Evolutionary conservation across 1,140 invertebrate genomes (phyloP), one percentile per base, ranked within the genome.

Genomic region (Atta cephalotes): DNA sequence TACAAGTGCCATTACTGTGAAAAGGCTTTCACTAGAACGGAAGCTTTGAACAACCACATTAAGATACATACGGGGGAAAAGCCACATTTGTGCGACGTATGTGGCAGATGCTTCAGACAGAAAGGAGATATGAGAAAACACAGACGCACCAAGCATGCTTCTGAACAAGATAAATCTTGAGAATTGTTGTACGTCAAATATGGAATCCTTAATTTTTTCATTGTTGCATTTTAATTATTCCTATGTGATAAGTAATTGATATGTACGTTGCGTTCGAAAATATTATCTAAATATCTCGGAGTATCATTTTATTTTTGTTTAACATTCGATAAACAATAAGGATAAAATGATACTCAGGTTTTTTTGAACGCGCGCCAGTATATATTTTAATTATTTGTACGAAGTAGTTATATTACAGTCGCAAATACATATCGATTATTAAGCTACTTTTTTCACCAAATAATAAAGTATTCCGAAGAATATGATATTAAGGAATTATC

Each of bases 11-110:
- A 97, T 90, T 92, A 95, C 60, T 96, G 96, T 63, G 94, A 95
- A 9, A 96, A 96, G 92, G 92, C 96, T 5, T 96, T 96, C 85
- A 96, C 96, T 87, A 94, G 96, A 25, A 96, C 96, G 1, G 96
- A 96, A 88, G 96, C 96, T 4, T 87, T 96, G 6, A 96, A 96
- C 71, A 95, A 95, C 81, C 96, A 97, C 89, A 96, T 96, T 86
- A 95, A 97, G 53, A 97, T 97, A 58, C 97, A 97, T 90, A 97
- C 97, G 0, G 97, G 97, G 28, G 97, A 97, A 90, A 95, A 97
- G 58, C 97, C 97, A 2, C 97, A 96, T 91, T 96, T 96, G 58
- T 97, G 97, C 92, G 95, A 96, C 2, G 95, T 96, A 45, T 97
- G 97, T 92, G 96, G 96, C 5, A 96, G 97, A 91, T 96, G 96